phyloP scores from a whole-genome alignment of 2,797 vertebrate genomes.

The Peromyscus eremicus region DNA sequence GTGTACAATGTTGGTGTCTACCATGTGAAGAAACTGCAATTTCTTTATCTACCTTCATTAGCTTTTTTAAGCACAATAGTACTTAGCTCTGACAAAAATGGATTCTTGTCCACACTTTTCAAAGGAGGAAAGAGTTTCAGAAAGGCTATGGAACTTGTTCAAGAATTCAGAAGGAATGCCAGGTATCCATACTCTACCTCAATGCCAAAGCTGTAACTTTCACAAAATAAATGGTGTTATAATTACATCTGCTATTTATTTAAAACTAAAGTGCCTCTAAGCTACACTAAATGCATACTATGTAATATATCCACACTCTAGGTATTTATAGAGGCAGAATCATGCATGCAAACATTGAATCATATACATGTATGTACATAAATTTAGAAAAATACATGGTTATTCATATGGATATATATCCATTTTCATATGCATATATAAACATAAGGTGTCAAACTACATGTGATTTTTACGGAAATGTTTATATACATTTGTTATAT shows the following conservation, averaged over 20 bases:
- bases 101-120: background rate
- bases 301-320: background rate
- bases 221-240: background rate
- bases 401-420: background rate
- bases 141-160: background rate
- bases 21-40: background rate
- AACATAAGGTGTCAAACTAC: too few relatives aligned
- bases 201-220: background rate
- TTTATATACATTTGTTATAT: background rate
- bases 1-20: background rate
- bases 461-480: background rate
- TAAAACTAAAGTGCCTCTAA: background rate
- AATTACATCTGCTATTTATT: background rate
- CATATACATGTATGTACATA: background rate
- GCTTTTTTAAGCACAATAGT: background rate
- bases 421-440: background rate
- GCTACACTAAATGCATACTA: background rate
- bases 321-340: background rate
- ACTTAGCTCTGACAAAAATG: background rate
- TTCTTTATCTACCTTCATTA: conserved; percentile 4
- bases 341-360: background rate
- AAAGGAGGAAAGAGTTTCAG: background rate
- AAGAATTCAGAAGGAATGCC: background rate
- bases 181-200: background rate
- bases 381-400: background rate